Conservation (phyloP, 2,797 vertebrate species). For the Phoxinus dragarum region DNA sequence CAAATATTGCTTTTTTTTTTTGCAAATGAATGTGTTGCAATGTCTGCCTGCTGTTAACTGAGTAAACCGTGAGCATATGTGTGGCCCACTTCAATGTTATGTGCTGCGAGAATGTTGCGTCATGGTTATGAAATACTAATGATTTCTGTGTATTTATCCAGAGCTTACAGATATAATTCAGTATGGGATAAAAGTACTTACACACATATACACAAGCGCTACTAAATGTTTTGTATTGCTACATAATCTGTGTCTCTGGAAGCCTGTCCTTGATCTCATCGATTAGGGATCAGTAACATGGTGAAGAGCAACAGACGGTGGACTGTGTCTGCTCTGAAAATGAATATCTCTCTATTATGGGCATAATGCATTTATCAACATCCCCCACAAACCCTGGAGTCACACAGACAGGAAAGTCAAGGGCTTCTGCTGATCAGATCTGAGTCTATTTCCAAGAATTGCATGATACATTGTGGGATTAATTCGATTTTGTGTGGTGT, state of each 20-base stretch:
- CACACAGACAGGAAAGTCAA: slow-evolving; percentile 41
- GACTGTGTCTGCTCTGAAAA: slow-evolving; percentile 56
- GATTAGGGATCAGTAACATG: slow-evolving; percentile 64
- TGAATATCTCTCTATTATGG: slow-evolving; percentile 66
- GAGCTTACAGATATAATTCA: not conserved
- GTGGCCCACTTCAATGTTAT: not conserved
- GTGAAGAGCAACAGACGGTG: slow-evolving; percentile 50
- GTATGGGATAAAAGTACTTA: not conserved
- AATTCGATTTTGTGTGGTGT: slow-evolving; percentile 28
- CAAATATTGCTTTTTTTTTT: not conserved
- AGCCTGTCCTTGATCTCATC: slow-evolving; percentile 61
- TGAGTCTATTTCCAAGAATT: slow-evolving; percentile 48
- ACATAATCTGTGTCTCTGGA: slow-evolving; percentile 46
- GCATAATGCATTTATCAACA: slow-evolving; percentile 54
- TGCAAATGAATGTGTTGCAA: slow-evolving; percentile 9
- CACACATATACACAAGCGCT: not conserved
- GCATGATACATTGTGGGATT: slow-evolving; percentile 5
- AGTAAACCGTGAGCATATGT: not conserved
- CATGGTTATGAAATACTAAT: not conserved
- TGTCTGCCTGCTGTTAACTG: not conserved
- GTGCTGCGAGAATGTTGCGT: not conserved
- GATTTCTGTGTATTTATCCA: not conserved
- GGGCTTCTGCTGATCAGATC: slow-evolving; percentile 38
- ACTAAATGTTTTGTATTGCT: slow-evolving; percentile 25
- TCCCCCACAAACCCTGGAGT: slow-evolving; percentile 48